Conservation (phyloP, 2,113 vertebrate genomes). For the Sinocyclocheilus rhinocerous region DNA sequence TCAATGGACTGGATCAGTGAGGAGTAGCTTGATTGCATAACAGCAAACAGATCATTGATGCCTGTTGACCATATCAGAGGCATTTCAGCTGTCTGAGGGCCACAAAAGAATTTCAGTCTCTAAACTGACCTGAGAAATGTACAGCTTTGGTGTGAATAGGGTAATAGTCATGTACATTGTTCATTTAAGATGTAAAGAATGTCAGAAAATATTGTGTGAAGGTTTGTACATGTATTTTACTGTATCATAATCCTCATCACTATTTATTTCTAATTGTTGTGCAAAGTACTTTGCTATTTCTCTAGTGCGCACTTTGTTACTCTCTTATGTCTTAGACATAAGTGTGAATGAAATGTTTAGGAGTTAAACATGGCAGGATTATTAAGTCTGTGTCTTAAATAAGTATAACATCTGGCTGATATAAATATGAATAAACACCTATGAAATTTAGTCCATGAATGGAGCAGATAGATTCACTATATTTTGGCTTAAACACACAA, state of each 20-base stretch:
- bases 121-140: not conserved
- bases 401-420: not conserved
- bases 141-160: not conserved
- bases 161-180: not conserved
- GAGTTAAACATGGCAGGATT: not conserved
- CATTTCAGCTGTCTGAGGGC: not conserved
- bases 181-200: slow-evolving; percentile 5
- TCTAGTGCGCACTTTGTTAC: not conserved
- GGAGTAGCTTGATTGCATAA: slow-evolving; percentile 55
- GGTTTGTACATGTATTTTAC: not conserved
- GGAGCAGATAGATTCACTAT: not conserved
- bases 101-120: not conserved
- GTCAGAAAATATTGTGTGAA: not conserved
- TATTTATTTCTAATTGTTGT: slow-evolving; percentile 28
- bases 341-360: not conserved
- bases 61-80: not conserved
- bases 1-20: slow-evolving; percentile 88
- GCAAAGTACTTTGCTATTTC: slow-evolving; percentile 15
- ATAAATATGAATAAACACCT: not conserved
- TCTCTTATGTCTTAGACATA: not conserved
- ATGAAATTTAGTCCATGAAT: not conserved
- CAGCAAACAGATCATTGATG: not conserved
- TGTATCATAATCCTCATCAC: slow-evolving; percentile 5
- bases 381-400: not conserved
- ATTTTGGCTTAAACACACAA: not conserved